Percentiles rank a stretch among this genome's conserved stretches.
These are phyloP conservation scores for Brachyhypopomus gauderio DNA, from an alignment of 2,113 vertebrate genomes.

Conservation along the genomic window DNA sequence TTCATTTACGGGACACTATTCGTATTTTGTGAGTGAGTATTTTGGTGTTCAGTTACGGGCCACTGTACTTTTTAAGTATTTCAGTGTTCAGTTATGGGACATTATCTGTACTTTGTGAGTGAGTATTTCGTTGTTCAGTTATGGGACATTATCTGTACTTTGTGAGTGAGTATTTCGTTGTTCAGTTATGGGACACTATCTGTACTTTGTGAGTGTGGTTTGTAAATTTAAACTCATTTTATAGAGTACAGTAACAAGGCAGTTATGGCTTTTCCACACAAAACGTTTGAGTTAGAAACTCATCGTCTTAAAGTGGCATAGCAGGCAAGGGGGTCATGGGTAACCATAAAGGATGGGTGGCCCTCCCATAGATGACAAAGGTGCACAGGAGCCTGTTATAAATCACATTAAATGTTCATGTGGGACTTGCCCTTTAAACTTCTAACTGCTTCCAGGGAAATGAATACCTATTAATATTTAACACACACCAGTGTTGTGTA, in stretches of 20 bases:
- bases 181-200: background rate
- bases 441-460: conserved; percentile 67
- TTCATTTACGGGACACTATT: background rate
- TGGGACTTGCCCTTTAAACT: conserved; percentile 73
- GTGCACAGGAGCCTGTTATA: conserved; percentile 63
- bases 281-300: background rate
- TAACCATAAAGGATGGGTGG: conserved; percentile 61
- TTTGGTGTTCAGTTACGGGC: background rate
- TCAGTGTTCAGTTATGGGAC: too few species aligned
- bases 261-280: background rate
- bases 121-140: too few species aligned
- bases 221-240: background rate
- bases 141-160: background rate
- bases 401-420: conserved; percentile 70
- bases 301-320: background rate
- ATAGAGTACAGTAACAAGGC: background rate
- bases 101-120: too few species aligned
- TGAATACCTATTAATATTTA: conserved; percentile 75
- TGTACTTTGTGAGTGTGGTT: background rate
- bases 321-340: background rate
- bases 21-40: background rate
- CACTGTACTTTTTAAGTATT: background rate
- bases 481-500: conserved; percentile 71
- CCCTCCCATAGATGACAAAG: conserved; percentile 52
- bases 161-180: background rate